A percentile compares a stretch with the other conserved stretches of the same genome.
phyloP scores from a whole-genome alignment of 2,888 invertebrate genomes.

The Emesis furor region DNA sequence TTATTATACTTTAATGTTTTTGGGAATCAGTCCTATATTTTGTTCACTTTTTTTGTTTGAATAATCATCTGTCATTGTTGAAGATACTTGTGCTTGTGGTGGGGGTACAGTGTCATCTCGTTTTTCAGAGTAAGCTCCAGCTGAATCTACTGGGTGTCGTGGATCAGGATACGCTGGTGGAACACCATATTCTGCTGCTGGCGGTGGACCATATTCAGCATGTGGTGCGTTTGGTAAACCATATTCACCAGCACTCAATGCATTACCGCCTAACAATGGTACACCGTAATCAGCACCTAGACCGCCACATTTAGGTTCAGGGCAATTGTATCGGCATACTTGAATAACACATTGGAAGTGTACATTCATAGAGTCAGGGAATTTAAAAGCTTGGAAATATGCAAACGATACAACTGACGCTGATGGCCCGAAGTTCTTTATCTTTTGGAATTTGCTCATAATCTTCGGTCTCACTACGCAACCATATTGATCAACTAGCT shows the following conservation, averaged over 20 bases:
- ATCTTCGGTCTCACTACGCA: constrained; percentile 98
- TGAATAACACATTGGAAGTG: constrained; percentile 99
- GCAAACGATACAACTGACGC: constrained; percentile 98
- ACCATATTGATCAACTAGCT: constrained; percentile 98
- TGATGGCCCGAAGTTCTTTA: constrained; percentile 98
- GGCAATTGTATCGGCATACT: constrained; percentile 98
- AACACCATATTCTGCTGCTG: constrained; percentile 94
- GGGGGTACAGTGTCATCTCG: constrained; percentile 96
- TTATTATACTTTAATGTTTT: no score
- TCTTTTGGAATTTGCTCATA: constrained; percentile 98
- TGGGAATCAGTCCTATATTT: no score
- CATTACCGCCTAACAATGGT: constrained; percentile 93
- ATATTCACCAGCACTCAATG: constrained; percentile 93
- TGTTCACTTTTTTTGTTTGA: no score
- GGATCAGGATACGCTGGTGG: constrained; percentile 97
- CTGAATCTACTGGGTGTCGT: constrained; percentile 96
- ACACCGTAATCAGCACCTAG: constrained; percentile 94
- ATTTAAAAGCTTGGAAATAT: constrained; percentile 99
- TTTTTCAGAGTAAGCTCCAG: constrained; percentile 96
- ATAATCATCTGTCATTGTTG: no score
- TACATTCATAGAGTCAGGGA: constrained; percentile 99
- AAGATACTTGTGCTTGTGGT: constrained; percentile 96
- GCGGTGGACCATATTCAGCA: constrained; percentile 95
- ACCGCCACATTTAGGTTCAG: constrained; percentile 97
- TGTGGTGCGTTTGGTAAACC: constrained; percentile 91